These are phyloP conservation scores for Cyprinodon diabolis DNA, from an alignment of 2,797 vertebrate species.

Conservation along the genomic window DNA sequence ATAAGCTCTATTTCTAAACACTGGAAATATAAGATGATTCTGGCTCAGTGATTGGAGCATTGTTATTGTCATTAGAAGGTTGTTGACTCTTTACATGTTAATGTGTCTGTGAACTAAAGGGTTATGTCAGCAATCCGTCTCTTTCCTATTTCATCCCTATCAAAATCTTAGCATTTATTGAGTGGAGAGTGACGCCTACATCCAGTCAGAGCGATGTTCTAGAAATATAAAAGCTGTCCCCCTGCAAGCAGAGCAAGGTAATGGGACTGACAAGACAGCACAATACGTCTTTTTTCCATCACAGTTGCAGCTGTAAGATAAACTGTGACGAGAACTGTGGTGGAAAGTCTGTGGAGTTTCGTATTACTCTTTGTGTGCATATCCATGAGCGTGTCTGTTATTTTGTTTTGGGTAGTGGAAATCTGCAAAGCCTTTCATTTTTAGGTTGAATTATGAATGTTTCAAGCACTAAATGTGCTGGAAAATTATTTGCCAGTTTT, in stretches of 20 bases:
- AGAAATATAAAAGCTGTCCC: constrained; percentile 61
- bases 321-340: constrained; percentile 16
- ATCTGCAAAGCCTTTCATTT: neutral
- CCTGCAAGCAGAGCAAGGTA: constrained; percentile 24
- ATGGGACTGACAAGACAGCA: constrained; percentile 25
- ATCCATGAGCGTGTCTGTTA: neutral
- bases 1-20: neutral
- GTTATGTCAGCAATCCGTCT: constrained; percentile 43
- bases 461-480: neutral
- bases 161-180: constrained; percentile 42
- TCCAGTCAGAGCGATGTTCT: constrained; percentile 34
- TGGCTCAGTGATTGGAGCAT: too few relatives aligned
- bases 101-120: constrained; percentile 14
- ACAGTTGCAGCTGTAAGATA: constrained; percentile 31
- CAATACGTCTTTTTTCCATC: constrained; percentile 40
- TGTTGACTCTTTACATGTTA: neutral
- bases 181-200: constrained; percentile 20
- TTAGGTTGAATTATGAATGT: neutral
- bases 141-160: constrained; percentile 56
- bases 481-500: neutral
- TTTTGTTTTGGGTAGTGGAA: neutral
- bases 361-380: neutral
- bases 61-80: neutral
- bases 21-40: too few relatives aligned
- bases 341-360: constrained; percentile 24